Evolutionary conservation across 2,113 vertebrate genomes (phyloP).

Genomic region (Hiodon alosoides): DNA sequence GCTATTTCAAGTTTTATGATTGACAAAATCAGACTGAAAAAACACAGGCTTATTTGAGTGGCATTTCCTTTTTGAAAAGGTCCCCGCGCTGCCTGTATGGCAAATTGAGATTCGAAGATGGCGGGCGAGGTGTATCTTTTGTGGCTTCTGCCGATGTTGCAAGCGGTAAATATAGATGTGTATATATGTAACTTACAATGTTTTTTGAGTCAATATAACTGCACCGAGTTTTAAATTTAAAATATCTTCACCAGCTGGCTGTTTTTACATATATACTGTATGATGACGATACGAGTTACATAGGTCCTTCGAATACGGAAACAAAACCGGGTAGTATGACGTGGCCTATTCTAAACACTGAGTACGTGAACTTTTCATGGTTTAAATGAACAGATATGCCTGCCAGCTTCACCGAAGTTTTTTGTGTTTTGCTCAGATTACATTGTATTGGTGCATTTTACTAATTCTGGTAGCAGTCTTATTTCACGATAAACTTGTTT

Average conservation of each 20-base stretch:
- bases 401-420: no score
- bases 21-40: background rate
- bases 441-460: background rate
- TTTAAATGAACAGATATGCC: no score
- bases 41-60: background rate
- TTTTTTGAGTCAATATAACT: background rate
- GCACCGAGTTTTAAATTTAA: no score
- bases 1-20: no score
- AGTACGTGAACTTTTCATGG: no score
- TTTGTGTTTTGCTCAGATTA: no score
- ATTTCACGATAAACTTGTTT: no score
- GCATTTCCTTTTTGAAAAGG: slow-evolving; percentile 21
- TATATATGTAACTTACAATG: background rate
- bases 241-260: no score
- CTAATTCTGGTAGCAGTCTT: no score
- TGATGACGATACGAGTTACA: background rate
- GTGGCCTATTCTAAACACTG: slow-evolving; percentile 12
- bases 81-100: slow-evolving; percentile 28
- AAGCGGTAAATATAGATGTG: slow-evolving; percentile 65
- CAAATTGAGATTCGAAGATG: slow-evolving; percentile 60
- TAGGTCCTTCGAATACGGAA: slow-evolving; percentile 4
- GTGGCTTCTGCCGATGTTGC: slow-evolving; percentile 67
- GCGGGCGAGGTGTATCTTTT: slow-evolving; percentile 56
- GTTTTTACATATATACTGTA: no score
- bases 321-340: slow-evolving; percentile 2